Base-by-base conservation (phyloP, 2,888 invertebrate genomes). In the Papilio gigon region DNA sequence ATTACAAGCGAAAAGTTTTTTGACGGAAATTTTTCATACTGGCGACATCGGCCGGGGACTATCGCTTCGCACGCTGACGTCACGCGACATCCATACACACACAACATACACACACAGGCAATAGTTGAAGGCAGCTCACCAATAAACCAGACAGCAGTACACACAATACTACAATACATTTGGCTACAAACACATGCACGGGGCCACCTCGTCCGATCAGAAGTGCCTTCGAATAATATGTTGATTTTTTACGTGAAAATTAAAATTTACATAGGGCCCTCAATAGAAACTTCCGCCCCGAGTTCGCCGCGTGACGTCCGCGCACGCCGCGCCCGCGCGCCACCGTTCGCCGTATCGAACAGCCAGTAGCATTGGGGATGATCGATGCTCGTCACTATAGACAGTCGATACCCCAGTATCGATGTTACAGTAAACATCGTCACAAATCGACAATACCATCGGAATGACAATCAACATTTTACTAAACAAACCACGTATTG, bases 181-280 rank as follows among this genome's bases (percentile, higher is more conserved):
- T 77, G 82, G 80, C 75, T 80, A 77, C 76, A 80, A 69, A 65
- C 73, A 93, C 93, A 94, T 93, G 93, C 95, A 95, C 95, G 95
- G 96, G 96, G 96, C 96, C 96, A 95, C 94, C 94, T 95, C 96
- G 97, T 97, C 97, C 96, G 96, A 95, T 95, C 95, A 95, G 95
- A 97, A 96, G 97, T 97, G 97, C 97, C 97, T 97, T 97, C 97
- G 90, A 96, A 94, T 88, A 80, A 68, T 42, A 85, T 95, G 94
- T 96, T 96, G 95, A 94, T 95, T 96, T 96, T 96, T 95, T 95
- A 95, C 95, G 94, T 95, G 94, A 94, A 94, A 94, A 92, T 88
- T 82, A 92, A 92, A 94, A 95, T 94, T 93, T 94, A 94, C 94
- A 94, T 94, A 92, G 95, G 96, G 96, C 96, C 96, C 96, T 95